Evolutionary conservation across 2,113 vertebrate genomes (phyloP), one percentile per base, ranked within the genome.

Genomic region (Tyto alba): DNA sequence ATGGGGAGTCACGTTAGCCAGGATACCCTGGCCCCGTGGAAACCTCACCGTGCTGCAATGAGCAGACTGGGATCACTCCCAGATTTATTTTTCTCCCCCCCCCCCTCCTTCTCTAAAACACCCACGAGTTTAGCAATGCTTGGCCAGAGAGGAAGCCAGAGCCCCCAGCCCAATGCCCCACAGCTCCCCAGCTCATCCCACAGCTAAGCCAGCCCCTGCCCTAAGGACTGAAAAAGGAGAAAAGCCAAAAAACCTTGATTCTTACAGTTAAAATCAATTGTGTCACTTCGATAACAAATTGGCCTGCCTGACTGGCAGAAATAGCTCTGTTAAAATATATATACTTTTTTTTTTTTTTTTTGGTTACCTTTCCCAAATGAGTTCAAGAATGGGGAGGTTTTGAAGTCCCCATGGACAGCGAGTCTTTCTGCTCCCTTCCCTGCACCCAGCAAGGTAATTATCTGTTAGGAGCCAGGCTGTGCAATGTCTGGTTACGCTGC

Each of bases 261-360:
- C 60, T 72, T 97, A 67, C 62, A 90, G 84, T 88, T 95, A 95
- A 97, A 97, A 96, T 93, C 91, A 88, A 95, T 80, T 88, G 90
- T 97, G 95, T 97, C 97, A 96, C 93, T 96, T 95, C 30, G 14
- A 62, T 93, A 96, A 94, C 86, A 95, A 96, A 95, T 67, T 90
- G 91, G 71, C 90, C 92, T 89, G 91, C 96, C 90, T 96, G 55
- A 52, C 90, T 85, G 85, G 92, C 91, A 98, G 97, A 95, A 95
- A 97, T 91, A 88, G 93, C 90, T 85, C 95, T 40, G 41, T 95
- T 97, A 96, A 95, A 97, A 97, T 89, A 76, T 56, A 92, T 64
- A 76, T 60, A 32, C 16, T 1, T 64, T 16, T 43, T 57, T 38
- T 71, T 86, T 72, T 82, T 94, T 93, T 95, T 96, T 94, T 94